phyloP scores from a whole-genome alignment of 2,113 vertebrate species.

The Nothobranchius kuhntae region DNA sequence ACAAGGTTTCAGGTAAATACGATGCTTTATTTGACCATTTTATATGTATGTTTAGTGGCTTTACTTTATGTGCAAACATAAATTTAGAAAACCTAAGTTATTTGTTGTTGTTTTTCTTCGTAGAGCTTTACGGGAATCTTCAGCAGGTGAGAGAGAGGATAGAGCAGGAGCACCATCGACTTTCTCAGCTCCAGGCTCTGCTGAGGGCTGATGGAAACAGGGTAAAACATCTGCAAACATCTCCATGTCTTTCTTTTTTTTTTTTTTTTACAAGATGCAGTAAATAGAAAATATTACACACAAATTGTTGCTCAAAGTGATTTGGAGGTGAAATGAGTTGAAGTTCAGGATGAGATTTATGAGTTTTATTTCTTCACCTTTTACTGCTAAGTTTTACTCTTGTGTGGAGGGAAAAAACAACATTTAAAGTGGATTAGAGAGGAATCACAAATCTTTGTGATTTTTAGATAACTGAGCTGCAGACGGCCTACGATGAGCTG shows the following conservation, averaged over 20 bases:
- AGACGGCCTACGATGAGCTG: slow-evolving; percentile 55
- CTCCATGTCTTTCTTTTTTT: too few species aligned
- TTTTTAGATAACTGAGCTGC: slow-evolving; percentile 70
- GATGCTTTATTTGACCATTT: not conserved
- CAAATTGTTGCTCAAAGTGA: not conserved
- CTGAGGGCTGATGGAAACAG: slow-evolving; percentile 73
- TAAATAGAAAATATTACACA: not conserved
- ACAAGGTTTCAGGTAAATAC: too few species aligned
- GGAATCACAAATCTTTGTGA: not conserved
- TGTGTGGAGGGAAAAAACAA: too few species aligned
- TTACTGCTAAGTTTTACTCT: too few species aligned
- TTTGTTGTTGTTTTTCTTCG: slow-evolving; percentile 23
- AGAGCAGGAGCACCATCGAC: slow-evolving; percentile 78
- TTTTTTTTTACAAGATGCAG: not conserved
- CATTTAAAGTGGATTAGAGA: too few species aligned
- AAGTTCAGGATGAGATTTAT: not conserved
- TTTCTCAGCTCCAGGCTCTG: slow-evolving; percentile 76
- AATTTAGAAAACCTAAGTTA: not conserved
- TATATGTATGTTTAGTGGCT: not conserved
- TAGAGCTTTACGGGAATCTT: slow-evolving; percentile 80
- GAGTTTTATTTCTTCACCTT: too few species aligned
- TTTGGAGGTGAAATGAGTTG: not conserved
- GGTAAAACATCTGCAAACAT: slow-evolving; percentile 60
- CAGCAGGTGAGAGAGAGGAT: slow-evolving; percentile 79
- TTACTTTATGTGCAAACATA: not conserved